Evolutionary conservation across 2,113 vertebrate genomes (phyloP).

Genomic region (Neogobius melanostomus): DNA sequence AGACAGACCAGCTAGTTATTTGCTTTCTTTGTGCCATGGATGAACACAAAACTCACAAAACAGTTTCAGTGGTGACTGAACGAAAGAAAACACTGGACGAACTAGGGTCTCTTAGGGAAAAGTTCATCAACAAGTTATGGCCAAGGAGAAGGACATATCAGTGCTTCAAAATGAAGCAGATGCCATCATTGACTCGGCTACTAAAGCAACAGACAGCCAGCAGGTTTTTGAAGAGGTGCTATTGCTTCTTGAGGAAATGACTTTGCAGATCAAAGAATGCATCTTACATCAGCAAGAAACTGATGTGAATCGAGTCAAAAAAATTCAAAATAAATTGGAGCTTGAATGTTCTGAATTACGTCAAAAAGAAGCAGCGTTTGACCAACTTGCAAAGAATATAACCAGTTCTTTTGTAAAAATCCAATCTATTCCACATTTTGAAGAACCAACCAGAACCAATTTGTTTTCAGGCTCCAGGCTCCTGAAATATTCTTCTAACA

Average conservation of each 20-base stretch:
- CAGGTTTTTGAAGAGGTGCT: not conserved
- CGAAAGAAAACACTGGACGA: not conserved
- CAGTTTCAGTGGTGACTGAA: not conserved
- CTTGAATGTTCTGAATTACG: not conserved
- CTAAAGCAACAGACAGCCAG: not conserved
- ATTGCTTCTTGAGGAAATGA: not conserved
- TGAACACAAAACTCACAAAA: conserved; percentile 9
- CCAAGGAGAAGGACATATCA: not conserved
- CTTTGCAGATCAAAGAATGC: not conserved
- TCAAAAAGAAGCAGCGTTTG: not conserved
- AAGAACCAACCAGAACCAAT: not conserved
- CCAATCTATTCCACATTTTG: not conserved
- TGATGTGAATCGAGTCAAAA: not conserved
- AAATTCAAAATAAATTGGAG: conserved; percentile 1
- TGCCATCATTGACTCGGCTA: not conserved
- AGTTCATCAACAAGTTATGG: not conserved
- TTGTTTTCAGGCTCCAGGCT: not conserved
- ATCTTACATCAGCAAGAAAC: not conserved
- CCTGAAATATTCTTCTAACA: not conserved
- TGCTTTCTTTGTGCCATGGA: conserved; percentile 10
- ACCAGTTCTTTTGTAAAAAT: not conserved
- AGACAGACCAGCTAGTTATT: not conserved
- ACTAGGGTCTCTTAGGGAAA: not conserved
- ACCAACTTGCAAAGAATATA: conserved; percentile 1
- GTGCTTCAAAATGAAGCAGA: not conserved